These are phyloP conservation scores for Amorpha juglandis DNA, from an alignment of 2,888 invertebrate genomes.

Conservation along the genomic window DNA sequence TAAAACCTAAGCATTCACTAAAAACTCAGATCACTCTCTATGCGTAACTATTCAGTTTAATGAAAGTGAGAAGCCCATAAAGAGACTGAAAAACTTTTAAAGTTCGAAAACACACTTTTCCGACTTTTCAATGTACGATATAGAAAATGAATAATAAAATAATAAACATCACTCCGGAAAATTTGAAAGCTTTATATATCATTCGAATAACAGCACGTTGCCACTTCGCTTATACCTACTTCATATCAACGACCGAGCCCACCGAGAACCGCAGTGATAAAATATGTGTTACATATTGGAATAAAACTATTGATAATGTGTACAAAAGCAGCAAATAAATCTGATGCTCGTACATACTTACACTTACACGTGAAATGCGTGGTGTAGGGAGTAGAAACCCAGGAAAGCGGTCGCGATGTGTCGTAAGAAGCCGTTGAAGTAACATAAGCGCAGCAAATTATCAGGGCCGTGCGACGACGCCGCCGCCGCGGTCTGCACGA, in stretches of 20 bases:
- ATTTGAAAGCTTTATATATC: background rate
- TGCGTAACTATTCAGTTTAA: background rate
- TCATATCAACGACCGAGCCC: conserved; percentile 10
- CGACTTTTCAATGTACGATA: background rate
- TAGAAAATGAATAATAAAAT: background rate
- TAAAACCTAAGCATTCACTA: too few relatives aligned
- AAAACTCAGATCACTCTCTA: too few relatives aligned
- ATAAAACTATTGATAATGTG: background rate
- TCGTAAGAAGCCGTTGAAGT: conserved; percentile 83
- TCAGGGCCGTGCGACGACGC: conserved; percentile 78
- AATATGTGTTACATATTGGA: background rate
- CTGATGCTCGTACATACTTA: conserved; percentile 1
- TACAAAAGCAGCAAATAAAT: background rate
- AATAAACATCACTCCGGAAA: background rate
- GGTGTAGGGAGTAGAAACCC: conserved; percentile 65
- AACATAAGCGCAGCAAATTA: conserved; percentile 82
- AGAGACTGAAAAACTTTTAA: background rate
- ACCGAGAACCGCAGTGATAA: background rate
- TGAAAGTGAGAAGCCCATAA: background rate
- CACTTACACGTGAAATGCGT: conserved; percentile 39
- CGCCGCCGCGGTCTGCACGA: conserved; percentile 62
- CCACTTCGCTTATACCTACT: background rate
- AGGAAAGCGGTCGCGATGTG: conserved; percentile 71
- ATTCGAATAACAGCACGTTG: background rate
- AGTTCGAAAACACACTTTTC: background rate